A percentile compares a stretch with the other conserved stretches of the same genome.
Evolutionary conservation across 2,113 vertebrate genomes (phyloP).

Genomic region (Megaleporinus macrocephalus): DNA sequence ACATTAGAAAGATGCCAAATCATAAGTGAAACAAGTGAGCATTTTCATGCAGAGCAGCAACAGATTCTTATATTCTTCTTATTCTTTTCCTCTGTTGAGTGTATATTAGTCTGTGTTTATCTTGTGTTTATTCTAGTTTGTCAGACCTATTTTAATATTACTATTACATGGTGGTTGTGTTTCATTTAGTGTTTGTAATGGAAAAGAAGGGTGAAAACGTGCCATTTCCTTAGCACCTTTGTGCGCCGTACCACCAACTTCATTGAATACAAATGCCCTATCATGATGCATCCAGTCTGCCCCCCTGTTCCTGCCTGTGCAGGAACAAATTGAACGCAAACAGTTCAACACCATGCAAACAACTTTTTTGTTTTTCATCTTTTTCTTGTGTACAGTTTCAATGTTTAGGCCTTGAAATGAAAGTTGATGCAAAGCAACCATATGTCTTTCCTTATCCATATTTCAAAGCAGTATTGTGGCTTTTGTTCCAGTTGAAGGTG

Average conservation of each 20-base stretch:
- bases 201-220: neutral
- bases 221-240: neutral
- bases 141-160: no score
- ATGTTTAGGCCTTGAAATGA: neutral
- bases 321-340: neutral
- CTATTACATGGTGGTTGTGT: neutral
- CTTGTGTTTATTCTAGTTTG: neutral
- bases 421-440: neutral
- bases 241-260: slow-evolving; percentile 28
- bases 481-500: neutral
- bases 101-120: neutral
- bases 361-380: neutral
- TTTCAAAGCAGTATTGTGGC: neutral
- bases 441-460: neutral
- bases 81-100: neutral
- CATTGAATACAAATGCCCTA: slow-evolving; percentile 38
- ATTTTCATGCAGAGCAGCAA: neutral
- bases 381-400: neutral
- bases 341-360: neutral
- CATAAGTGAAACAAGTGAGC: neutral
- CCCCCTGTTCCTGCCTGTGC: slow-evolving; percentile 4
- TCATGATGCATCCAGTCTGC: neutral
- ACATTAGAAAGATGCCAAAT: no score
- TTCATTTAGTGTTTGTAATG: neutral
- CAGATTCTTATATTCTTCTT: neutral